Conservation (phyloP, 2,113 vertebrate species). For the Chauna torquata region DNA sequence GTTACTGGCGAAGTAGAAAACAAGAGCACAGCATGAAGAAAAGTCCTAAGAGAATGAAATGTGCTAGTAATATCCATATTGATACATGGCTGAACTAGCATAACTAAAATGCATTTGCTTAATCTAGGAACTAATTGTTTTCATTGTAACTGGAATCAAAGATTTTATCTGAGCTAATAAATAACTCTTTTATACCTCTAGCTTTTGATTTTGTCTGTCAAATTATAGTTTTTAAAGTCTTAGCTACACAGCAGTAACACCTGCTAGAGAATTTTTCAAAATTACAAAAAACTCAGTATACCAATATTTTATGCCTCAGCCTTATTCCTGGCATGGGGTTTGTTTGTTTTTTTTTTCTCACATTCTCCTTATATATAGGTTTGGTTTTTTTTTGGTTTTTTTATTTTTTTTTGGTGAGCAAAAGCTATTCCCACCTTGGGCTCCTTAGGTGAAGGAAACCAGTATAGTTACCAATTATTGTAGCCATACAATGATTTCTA, state of each 20-base stretch:
- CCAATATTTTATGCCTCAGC: background rate
- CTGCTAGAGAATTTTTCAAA: background rate
- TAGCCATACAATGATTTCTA: background rate
- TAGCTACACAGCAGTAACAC: background rate
- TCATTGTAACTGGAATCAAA: background rate
- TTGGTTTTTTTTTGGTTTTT: no score
- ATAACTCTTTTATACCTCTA: background rate
- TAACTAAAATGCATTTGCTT: background rate
- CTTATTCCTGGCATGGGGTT: accelerated
- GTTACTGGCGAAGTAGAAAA: background rate
- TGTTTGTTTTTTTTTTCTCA: background rate
- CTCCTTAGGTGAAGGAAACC: background rate
- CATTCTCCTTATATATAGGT: background rate
- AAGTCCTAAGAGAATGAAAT: background rate
- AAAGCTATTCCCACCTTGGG: background rate
- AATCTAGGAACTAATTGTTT: background rate
- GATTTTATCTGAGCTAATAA: background rate
- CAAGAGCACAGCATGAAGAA: background rate
- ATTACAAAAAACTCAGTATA: background rate
- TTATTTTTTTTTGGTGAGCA: no score
- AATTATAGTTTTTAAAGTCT: background rate
- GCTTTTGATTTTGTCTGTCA: background rate
- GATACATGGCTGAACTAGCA: background rate
- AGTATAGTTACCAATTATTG: background rate
- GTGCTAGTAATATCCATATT: background rate